Percentiles rank a stretch among this genome's conserved stretches.
Evolutionary conservation across 1,140 invertebrate genomes (phyloP).

Genomic region (Phortica variegata): DNA sequence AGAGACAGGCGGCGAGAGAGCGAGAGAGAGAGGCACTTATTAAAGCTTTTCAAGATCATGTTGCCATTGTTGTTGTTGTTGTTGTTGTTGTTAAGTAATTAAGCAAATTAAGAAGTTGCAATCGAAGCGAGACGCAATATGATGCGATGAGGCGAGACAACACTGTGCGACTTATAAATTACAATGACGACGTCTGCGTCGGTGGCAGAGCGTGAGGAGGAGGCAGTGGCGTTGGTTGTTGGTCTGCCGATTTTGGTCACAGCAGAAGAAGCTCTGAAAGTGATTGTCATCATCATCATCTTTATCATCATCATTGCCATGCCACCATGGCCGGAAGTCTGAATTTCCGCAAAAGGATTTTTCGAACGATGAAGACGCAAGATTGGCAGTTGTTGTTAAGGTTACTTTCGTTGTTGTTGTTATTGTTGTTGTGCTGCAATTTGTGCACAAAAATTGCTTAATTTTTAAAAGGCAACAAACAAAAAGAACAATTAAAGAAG

Average conservation of each 20-base stretch:
- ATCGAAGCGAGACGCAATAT: slow-evolving; percentile 3
- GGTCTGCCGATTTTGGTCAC: too few species aligned
- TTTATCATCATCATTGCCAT: background rate
- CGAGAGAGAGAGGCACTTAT: background rate
- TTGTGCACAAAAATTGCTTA: too few species aligned
- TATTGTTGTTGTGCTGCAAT: too few species aligned
- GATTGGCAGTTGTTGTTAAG: too few species aligned
- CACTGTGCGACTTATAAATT: slow-evolving; percentile 11
- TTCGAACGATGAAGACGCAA: too few species aligned
- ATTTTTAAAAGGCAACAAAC: too few species aligned
- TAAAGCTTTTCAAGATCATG: background rate
- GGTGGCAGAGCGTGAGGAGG: too few species aligned
- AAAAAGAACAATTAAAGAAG: too few species aligned
- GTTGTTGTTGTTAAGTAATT: slow-evolving; percentile 32
- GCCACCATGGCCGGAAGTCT: too few species aligned
- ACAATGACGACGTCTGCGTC: slow-evolving; percentile 12
- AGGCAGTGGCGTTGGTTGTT: too few species aligned
- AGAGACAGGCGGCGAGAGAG: background rate
- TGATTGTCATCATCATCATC: slow-evolving; percentile 17
- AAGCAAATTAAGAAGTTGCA: slow-evolving; percentile 36
- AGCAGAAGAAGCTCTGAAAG: slow-evolving; percentile 12
- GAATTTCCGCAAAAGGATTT: too few species aligned
- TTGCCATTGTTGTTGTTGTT: background rate
- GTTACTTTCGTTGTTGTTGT: too few species aligned
- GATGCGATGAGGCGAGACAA: background rate